phyloP scores from a whole-genome alignment of 2,888 invertebrate species.

The Oligia strigilis region DNA sequence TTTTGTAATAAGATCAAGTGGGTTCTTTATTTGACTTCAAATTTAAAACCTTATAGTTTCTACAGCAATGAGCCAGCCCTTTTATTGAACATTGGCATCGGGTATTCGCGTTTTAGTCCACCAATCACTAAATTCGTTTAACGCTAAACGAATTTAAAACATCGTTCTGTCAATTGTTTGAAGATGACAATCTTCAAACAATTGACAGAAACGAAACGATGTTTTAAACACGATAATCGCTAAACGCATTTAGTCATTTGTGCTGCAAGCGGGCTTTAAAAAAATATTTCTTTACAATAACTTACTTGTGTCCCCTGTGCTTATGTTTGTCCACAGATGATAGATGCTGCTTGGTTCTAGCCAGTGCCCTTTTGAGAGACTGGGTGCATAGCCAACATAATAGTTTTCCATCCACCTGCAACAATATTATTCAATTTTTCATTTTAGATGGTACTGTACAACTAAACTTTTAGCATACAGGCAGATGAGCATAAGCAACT shows the following conservation, averaged over 20 bases:
- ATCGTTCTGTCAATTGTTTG: not conserved
- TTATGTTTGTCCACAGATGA: constrained; percentile 91
- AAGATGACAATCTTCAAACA: no score
- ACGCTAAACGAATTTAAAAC: not conserved
- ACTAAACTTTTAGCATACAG: not conserved
- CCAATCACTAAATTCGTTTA: not conserved
- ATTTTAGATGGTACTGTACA: constrained; percentile 36
- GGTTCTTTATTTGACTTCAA: not conserved
- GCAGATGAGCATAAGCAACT: constrained; percentile 11
- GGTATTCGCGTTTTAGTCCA: not conserved
- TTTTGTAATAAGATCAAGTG: not conserved
- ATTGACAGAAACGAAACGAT: not conserved
- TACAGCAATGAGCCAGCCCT: no score
- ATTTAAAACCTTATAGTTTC: not conserved
- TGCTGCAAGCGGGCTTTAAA: not conserved
- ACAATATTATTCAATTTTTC: constrained; percentile 48
- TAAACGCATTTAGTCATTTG: not conserved
- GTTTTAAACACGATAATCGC: not conserved
- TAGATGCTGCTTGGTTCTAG: constrained; percentile 96
- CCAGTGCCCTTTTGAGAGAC: constrained; percentile 97
- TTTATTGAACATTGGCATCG: not conserved
- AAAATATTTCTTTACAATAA: not conserved
- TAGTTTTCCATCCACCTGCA: constrained; percentile 97
- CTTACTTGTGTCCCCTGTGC: constrained; percentile 89
- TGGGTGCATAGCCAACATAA: constrained; percentile 98